Base-by-base conservation (phyloP, 2,888 invertebrate species). In the Nemurella pictetii region DNA sequence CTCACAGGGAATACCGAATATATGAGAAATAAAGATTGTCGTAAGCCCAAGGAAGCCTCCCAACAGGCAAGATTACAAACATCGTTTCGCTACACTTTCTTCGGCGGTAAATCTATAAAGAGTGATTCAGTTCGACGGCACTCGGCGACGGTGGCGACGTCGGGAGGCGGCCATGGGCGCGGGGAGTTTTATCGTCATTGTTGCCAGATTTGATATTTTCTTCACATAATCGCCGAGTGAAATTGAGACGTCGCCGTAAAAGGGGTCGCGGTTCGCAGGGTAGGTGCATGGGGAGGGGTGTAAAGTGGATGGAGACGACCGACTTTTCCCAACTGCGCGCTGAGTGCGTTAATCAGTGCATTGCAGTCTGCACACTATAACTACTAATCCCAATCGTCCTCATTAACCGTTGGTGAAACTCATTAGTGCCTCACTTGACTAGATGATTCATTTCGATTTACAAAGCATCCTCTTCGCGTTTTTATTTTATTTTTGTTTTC, bases 1-100 rank as follows among this genome's bases (percentile, higher is more conserved):
- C 78, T 30, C 78, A 78, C 28, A 28, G 78, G 78, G 78, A 78
- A 78, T 78, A 78, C 55, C 55, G 55, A 55, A 55, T 55, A 55
- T 55, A 55, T 55, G 55, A 55, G 55, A 55, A 55, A 55, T 55
- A 55, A 55, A 55, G 55, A 55, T 55, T 55, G 55, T 55, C 55
- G 55, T 55, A 55, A 55, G 55, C 55, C 55, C 55, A 20, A 12
- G 15, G 55, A 55, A 55, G 20, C 55, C 55, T 55, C 55, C 55
- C 55, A 55, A 55, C 55, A 55, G 55, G 55, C 55, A 12, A 55
- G 55, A 55, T 55, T 55, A 55, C 55, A 55, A 55, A 55, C 55
- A 55, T 55, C 55, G 55, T 55, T 55, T 55, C 55, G 55, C 55
- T 55, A 55, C 55, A 55, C 55, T 55, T 20, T 55, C 55, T 55